Conservation (phyloP, 2,797 vertebrate species). For the Poeciliopsis presidionis region DNA sequence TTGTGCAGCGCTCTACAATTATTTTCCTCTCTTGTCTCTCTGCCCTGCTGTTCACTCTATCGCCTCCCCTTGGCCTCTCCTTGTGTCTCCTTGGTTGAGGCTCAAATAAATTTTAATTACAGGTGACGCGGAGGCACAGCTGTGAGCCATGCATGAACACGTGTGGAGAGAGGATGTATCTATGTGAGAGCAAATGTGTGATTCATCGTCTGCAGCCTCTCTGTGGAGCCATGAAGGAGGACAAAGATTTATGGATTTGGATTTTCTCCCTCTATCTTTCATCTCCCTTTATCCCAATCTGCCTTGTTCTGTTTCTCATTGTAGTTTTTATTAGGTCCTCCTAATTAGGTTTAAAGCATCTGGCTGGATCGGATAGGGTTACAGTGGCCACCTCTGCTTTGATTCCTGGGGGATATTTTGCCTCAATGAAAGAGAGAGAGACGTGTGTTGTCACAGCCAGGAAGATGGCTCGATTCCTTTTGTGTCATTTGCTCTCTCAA, state of each 20-base stretch:
- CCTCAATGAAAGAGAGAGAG: slow-evolving; percentile 32
- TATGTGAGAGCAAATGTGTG: slow-evolving; percentile 41
- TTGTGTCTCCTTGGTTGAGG: slow-evolving; percentile 33
- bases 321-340: slow-evolving; percentile 59
- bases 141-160: slow-evolving; percentile 39
- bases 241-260: slow-evolving; percentile 63
- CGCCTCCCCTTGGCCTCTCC: slow-evolving; percentile 27
- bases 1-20: neutral
- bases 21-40: slow-evolving; percentile 8
- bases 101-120: slow-evolving; percentile 68
- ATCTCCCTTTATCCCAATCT: slow-evolving; percentile 30
- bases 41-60: slow-evolving; percentile 24
- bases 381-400: slow-evolving; percentile 52
- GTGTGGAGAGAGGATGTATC: slow-evolving; percentile 36
- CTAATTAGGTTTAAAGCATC: slow-evolving; percentile 69
- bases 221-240: slow-evolving; percentile 48
- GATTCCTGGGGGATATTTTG: slow-evolving; percentile 54
- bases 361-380: slow-evolving; percentile 61
- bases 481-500: slow-evolving; percentile 11
- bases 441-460: slow-evolving; percentile 45
- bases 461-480: slow-evolving; percentile 21
- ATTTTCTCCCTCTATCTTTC: slow-evolving; percentile 33
- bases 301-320: slow-evolving; percentile 19
- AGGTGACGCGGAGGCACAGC: slow-evolving; percentile 39
- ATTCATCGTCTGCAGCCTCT: slow-evolving; percentile 45